Conservation (phyloP, 2,888 invertebrate genomes). For the Parapristionchus giblindavisi region DNA sequence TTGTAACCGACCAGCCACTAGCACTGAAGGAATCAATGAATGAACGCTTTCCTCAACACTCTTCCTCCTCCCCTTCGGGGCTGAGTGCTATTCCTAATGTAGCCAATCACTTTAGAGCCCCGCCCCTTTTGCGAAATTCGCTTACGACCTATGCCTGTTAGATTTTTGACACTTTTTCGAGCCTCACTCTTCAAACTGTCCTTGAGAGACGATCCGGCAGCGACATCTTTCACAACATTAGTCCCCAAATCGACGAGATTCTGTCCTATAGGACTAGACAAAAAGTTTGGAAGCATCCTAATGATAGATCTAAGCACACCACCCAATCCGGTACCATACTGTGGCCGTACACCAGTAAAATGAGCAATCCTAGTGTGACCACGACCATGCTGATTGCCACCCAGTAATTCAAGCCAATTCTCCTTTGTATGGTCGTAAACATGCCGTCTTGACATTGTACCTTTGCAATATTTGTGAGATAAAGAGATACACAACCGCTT, state of each 20-base stretch:
- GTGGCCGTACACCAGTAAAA: background rate
- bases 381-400: background rate
- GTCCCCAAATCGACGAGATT: background rate
- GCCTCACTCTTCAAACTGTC: conserved; percentile 1
- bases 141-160: background rate
- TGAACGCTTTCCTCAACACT: background rate
- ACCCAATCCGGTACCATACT: background rate
- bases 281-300: background rate
- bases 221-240: background rate
- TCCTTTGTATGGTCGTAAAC: background rate
- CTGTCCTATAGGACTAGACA: background rate
- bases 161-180: background rate
- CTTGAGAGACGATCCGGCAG: background rate
- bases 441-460: background rate
- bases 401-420: background rate
- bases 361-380: conserved; percentile 1
- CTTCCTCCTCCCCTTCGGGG: no score
- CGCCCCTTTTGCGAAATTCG: no score
- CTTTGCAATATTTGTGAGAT: no score
- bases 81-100: background rate
- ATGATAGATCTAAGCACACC: background rate
- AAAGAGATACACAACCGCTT: background rate
- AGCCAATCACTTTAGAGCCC: background rate
- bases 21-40: no score
- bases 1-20: background rate